Base-by-base conservation (phyloP, 2,797 vertebrate genomes). In the Onychomys leucogaster region DNA sequence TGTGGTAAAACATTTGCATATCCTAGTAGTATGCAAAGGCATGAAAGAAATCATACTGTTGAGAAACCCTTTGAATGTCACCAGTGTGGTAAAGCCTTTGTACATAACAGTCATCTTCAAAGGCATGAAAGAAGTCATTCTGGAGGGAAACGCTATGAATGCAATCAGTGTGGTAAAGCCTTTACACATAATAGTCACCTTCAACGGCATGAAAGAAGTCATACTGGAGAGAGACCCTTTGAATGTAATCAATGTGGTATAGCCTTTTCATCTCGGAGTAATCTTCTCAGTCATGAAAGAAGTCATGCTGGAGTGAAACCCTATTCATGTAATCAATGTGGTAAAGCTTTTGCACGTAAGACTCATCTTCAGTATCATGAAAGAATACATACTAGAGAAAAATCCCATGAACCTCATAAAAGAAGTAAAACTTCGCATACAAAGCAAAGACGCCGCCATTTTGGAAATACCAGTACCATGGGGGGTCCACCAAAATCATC, bases 221-320 rank as follows among this genome's bases (percentile, higher is more conserved):
- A 86, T 9, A 69, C 76, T 67, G 61, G 89, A 69, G 89, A 91
- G 89, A 91, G 78, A 81, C 61, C 61, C 61, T 81, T 41, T 91
- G 89, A 81, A 52, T 91, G 84, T 52, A 52, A 69, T 52, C 84
- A 86, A 4, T 69, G 84, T 52, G 63, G 63, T 37, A 86, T 52
- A 69, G 32, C 84, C 21, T 86, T 86, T 69, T n/a, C 63, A 69
- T 69, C 63, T 69, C 63, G 49, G 12, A 69, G 63, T 69, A 52
- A 34, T 67, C 84, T 69, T n/a, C 63, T 37, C n/a, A 69, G 46
- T n/a, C 84, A 86, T 86, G 63, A 69, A 69, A 69, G 84, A 86
- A 69, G 34, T 69, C 84, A 86, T 27, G 67, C 63, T 52, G 84
- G 84, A 52, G 84, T 69, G 7, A 86, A 69, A 52, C 84, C 84